These are phyloP conservation scores for Troides aeacus DNA, from an alignment of 2,888 invertebrate genomes.

Conservation along the genomic window DNA sequence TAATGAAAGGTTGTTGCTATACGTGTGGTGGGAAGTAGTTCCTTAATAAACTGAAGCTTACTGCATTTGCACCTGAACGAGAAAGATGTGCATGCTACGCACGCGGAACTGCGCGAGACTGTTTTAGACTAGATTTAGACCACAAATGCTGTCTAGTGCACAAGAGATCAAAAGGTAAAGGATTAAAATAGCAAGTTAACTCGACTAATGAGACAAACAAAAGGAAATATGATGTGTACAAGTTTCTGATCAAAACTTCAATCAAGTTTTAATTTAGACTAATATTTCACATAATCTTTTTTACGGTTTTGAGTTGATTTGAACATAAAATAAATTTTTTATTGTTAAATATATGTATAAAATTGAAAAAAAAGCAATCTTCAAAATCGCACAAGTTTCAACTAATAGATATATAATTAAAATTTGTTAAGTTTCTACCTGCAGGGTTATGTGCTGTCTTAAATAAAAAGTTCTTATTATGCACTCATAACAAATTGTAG, in stretches of 20 bases:
- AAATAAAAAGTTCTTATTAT: no score
- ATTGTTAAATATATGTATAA: no score
- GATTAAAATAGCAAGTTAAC: slow-evolving; percentile 39
- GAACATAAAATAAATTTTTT: no score
- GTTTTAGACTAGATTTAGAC: slow-evolving; percentile 72
- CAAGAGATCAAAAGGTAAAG: slow-evolving; percentile 71
- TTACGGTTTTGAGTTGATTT: background rate
- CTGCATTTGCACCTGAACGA: slow-evolving; percentile 64
- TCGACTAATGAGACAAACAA: slow-evolving; percentile 36
- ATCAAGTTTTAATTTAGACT: background rate
- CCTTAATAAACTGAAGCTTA: slow-evolving; percentile 22
- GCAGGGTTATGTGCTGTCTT: no score
- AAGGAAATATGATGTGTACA: slow-evolving; percentile 35
- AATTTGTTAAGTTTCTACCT: no score
- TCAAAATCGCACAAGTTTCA: no score
- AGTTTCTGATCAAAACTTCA: background rate
- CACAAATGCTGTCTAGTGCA: slow-evolving; percentile 62
- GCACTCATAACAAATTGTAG: no score
- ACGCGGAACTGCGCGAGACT: slow-evolving; percentile 71
- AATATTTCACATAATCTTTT: no score
- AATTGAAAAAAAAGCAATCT: no score
- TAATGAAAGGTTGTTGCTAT: background rate
- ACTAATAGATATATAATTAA: no score
- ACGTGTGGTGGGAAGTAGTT: background rate
- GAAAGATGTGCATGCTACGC: slow-evolving; percentile 49